Percentiles rank a stretch among this genome's conserved stretches.
Conservation (phyloP, 1,140 invertebrate genomes). For the Phocides pigmalion region DNA sequence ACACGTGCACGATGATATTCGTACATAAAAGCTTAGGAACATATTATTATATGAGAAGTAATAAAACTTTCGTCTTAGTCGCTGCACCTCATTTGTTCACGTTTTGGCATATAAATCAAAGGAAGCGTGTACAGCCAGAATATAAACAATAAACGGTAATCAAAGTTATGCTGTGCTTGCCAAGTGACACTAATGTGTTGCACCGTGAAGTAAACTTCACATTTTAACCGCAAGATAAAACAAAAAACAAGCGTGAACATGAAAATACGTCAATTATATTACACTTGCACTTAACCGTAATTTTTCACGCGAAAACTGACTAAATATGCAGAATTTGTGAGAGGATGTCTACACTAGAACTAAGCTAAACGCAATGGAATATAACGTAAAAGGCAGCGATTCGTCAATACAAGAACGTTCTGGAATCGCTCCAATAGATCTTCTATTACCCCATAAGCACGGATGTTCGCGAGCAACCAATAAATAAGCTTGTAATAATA, state of each 20-base stretch:
- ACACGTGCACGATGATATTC: too few relatives aligned
- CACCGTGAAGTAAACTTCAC: background rate
- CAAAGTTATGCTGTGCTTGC: background rate
- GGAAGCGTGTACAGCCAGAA: background rate
- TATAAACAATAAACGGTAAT: conserved; percentile 1
- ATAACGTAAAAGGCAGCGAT: conserved; percentile 5
- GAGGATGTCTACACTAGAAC: background rate
- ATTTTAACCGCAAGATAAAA: background rate
- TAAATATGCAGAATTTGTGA: background rate
- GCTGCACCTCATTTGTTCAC: too few relatives aligned
- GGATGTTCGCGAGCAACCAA: background rate
- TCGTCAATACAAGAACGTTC: background rate
- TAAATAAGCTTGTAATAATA: conserved; percentile 18
- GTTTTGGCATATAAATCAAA: background rate
- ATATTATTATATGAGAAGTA: too few relatives aligned
- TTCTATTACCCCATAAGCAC: conserved; percentile 5
- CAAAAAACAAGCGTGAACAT: background rate
- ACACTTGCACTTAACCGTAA: background rate
- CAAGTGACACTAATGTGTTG: background rate
- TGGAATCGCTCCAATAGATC: conserved; percentile 14
- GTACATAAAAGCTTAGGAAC: too few relatives aligned
- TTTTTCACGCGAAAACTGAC: background rate
- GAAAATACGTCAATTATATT: background rate
- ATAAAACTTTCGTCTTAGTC: too few relatives aligned
- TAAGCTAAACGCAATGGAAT: background rate